Percentiles rank a stretch among this genome's conserved stretches.
Conservation (phyloP, 1,140 invertebrate genomes). For the Drosophila insularis region DNA sequence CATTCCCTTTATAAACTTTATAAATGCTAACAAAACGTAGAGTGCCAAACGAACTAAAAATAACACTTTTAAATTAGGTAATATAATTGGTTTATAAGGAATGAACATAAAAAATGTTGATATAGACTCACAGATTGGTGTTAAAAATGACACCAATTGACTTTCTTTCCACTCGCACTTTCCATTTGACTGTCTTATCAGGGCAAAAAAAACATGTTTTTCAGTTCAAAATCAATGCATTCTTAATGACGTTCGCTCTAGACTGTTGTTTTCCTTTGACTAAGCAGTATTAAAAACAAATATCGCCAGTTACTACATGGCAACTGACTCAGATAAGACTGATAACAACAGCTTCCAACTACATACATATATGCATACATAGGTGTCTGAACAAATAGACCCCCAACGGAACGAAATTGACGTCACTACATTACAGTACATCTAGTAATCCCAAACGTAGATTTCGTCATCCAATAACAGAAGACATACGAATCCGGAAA, state of each 20-base stretch:
- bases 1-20: too few relatives aligned
- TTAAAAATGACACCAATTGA: constrained; percentile 27
- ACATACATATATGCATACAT: constrained; percentile 25
- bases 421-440: constrained; percentile 48
- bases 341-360: constrained; percentile 48
- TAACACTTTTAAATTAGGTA: background rate
- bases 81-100: too few relatives aligned
- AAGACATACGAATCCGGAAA: constrained; percentile 54
- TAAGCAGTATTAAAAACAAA: constrained; percentile 23
- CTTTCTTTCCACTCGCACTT: constrained; percentile 60
- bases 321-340: constrained; percentile 11
- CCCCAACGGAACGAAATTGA: constrained; percentile 46
- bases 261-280: constrained; percentile 40
- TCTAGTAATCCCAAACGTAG: constrained; percentile 32
- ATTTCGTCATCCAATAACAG: constrained; percentile 58
- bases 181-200: constrained; percentile 55
- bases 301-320: constrained; percentile 47
- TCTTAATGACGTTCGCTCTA: constrained; percentile 51
- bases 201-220: constrained; percentile 74
- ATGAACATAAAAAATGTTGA: background rate
- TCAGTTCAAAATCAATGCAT: constrained; percentile 50
- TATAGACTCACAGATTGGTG: background rate
- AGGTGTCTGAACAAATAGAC: constrained; percentile 13
- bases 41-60: background rate
- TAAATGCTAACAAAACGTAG: background rate